A percentile compares a stretch with the other conserved stretches of the same genome.
Evolutionary conservation across 1,140 invertebrate genomes (phyloP).

Genomic region (Antheraea pernyi): DNA sequence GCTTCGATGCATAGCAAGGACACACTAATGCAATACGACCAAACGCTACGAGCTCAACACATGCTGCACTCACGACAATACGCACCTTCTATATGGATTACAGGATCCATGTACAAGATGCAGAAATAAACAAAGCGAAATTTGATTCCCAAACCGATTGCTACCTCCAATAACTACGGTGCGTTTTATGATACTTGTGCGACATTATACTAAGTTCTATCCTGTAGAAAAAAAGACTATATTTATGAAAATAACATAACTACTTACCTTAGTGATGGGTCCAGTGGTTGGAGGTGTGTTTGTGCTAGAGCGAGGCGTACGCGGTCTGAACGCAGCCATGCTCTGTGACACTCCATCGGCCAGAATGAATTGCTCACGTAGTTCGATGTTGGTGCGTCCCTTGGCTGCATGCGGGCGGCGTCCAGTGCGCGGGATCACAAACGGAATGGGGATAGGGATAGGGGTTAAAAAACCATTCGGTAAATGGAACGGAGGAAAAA

Average conservation of each 20-base stretch:
- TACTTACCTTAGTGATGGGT: slow-evolving; percentile 95
- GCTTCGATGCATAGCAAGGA: slow-evolving; percentile 72
- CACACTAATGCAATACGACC: slow-evolving; percentile 76
- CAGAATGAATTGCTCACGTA: slow-evolving; percentile 98
- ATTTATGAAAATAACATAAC: slow-evolving; percentile 27
- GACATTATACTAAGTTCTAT: slow-evolving; percentile 63
- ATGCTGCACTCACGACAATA: slow-evolving; percentile 67
- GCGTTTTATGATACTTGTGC: slow-evolving; percentile 69
- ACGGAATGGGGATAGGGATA: slow-evolving; percentile 46
- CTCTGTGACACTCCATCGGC: slow-evolving; percentile 98
- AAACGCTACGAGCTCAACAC: slow-evolving; percentile 74
- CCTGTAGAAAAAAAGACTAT: slow-evolving; percentile 50
- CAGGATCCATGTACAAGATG: slow-evolving; percentile 70
- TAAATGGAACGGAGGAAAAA: slow-evolving; percentile 61
- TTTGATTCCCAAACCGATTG: slow-evolving; percentile 69
- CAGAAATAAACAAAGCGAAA: slow-evolving; percentile 62
- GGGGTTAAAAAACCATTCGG: slow-evolving; percentile 67
- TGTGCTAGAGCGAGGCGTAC: slow-evolving; percentile 90
- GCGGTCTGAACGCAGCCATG: slow-evolving; percentile 97
- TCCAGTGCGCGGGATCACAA: slow-evolving; percentile 66
- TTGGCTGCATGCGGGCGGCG: slow-evolving; percentile 91
- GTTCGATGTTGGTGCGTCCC: slow-evolving; percentile 99
- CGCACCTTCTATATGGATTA: slow-evolving; percentile 67
- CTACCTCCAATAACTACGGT: slow-evolving; percentile 75
- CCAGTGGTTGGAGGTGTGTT: slow-evolving; percentile 85